Evolutionary conservation across 30 jellyfish, hydroid and myxozoan species (phyloP).

Genomic region (Rhopilema esculentum): DNA sequence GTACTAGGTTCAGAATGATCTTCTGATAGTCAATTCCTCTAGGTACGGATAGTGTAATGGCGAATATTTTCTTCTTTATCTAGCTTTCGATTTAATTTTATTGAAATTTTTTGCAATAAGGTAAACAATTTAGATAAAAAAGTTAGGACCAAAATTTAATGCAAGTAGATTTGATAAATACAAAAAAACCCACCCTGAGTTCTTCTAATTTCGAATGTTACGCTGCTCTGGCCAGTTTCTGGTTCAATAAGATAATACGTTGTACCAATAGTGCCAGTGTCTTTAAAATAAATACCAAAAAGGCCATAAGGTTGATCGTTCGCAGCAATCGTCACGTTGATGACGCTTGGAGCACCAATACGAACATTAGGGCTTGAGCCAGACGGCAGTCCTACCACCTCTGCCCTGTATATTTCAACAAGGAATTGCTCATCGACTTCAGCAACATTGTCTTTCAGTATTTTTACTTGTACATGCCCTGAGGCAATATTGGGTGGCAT

Average conservation of each 20-base stretch:
- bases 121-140: too few species aligned
- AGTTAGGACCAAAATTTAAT: background rate
- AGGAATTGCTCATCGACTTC: slow-evolving; percentile 83
- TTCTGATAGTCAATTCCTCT: too few species aligned
- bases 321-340: slow-evolving; percentile 77
- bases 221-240: slow-evolving; percentile 46
- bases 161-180: background rate
- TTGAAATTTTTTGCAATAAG: too few species aligned
- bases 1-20: too few species aligned
- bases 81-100: too few species aligned
- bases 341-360: slow-evolving; percentile 44
- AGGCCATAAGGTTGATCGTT: slow-evolving; percentile 95
- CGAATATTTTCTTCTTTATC: too few species aligned
- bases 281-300: slow-evolving; percentile 51
- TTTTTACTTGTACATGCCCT: slow-evolving; percentile 47
- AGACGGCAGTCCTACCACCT: slow-evolving; percentile 45
- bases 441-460: slow-evolving; percentile 72
- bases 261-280: slow-evolving; percentile 54
- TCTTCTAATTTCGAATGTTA: slow-evolving; percentile 69
- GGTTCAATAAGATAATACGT: slow-evolving; percentile 78
- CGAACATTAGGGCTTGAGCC: slow-evolving; percentile 18
- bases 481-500: slow-evolving; percentile 60
- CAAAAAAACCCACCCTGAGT: slow-evolving; percentile 43
- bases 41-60: too few species aligned
- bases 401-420: slow-evolving; percentile 70